Base-by-base conservation (phyloP, 2,888 invertebrate genomes). In the Odontothrips loti region DNA sequence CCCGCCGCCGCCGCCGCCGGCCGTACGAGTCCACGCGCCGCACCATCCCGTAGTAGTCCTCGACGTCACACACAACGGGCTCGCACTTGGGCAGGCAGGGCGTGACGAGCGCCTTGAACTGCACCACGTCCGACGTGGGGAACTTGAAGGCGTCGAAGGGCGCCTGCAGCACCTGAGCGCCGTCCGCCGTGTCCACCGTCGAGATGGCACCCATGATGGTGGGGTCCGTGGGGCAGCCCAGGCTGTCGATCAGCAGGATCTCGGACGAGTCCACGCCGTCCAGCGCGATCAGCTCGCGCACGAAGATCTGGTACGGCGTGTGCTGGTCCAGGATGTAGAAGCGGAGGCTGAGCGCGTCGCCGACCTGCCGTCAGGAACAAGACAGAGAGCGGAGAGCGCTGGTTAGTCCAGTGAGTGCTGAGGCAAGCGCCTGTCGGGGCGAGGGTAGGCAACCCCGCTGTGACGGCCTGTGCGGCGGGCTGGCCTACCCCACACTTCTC, bases 1-100 rank as follows among this genome's bases (percentile, higher is more conserved):
- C 80, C 51, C 93, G 91, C 84, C 89, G 87, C 85, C 95, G 91
- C 88, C 93, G 93, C 87, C 93, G 92, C 85, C 93, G 92, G 83
- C 96, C 96, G 88, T 92, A 95, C 79, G 96, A 96, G 84, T 93
- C 91, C 84, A 95, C 91, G 81, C 95, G 94, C 84, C 95, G 92
- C 82, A 94, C 90, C 47, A 85, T 84, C 0, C 87, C 86, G 80
- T 86, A 86, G 81, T 86, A 86, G 80, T 86, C 86, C 80, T 86
- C 85, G 17, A 86, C 83, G 43, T 86, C 84, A 82, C 87, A 87
- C 48, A 85, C 84, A 20, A 85, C 86, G 1, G 87, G 87, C 79
- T 86, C 85, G 82, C 87, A 87, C 8, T 84, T 83, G 15, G 87
- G 87, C 23, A 87, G 84, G 82, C 87, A 87, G 0, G 87, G 87